Evolutionary conservation across 2,113 vertebrate genomes (phyloP), one percentile per base, ranked within the genome.

Genomic region (Lates calcarifer): DNA sequence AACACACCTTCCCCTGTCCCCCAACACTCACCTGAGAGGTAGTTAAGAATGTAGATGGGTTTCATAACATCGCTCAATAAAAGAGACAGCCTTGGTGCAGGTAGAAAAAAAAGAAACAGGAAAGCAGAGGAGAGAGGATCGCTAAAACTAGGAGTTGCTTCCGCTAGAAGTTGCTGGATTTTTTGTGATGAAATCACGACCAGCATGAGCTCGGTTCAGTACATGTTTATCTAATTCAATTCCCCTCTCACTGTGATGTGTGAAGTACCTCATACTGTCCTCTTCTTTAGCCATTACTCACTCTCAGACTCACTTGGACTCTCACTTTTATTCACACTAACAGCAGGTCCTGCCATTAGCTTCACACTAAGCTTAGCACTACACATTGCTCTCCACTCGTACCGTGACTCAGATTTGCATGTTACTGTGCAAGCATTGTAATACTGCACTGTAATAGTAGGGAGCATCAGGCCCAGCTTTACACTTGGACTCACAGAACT

Each of bases 31-130:
- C 88, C 87, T 85, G 73, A 73, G 74, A 82, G 81, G 77, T 85
- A 79, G 83, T 91, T 90, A 70, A 84, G 80, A 85, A 88, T 87
- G 87, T 77, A 86, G 78, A 91, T 90, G 61, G 69, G 68, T 91
- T 94, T 92, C 77, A 86, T 90, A 91, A 89, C 70, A 45, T 45
- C 66, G 33, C 84, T 87, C 57, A 68, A 66, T 83, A 65, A 87
- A 87, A 78, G 76, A 88, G 72, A 73, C 53, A 73, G 51, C 91
- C 89, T 91, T 89, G 89, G 83, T 5, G 58, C 71, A 67, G 82
- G 39, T 49, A 61, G 74, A 61, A 68, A 82, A 22, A 41, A 47
- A 68, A 51, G 43, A n/a, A 49, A 14, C 18, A 17, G 63, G 35
- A 41, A 82, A 51, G 68, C 51, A 35, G 51, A 62, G 47, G 9